phyloP scores from a whole-genome alignment of 2,113 vertebrate genomes.

The Lamprotornis superbus region DNA sequence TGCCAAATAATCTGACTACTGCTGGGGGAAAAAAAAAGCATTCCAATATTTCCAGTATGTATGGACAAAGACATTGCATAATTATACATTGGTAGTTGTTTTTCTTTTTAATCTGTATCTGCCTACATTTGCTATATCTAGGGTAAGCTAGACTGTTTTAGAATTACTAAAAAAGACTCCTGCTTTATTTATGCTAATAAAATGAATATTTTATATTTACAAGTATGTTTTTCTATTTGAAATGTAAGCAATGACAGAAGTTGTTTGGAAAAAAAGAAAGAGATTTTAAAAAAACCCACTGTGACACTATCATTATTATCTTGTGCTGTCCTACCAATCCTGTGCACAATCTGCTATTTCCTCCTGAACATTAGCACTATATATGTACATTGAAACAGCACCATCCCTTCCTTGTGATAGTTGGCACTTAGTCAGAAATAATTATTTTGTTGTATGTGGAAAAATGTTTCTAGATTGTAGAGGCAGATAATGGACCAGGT shows the following conservation, averaged over 20 bases:
- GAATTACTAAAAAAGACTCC: not conserved
- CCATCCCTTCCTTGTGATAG: not conserved
- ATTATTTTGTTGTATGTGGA: not conserved
- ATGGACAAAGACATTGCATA: not conserved
- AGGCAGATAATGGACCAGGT: not conserved
- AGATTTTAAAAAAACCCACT: not conserved
- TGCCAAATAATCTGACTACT: not conserved
- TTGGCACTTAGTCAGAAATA: not conserved
- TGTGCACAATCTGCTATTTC: not conserved
- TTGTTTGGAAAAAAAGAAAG: not conserved
- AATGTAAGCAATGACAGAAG: not conserved
- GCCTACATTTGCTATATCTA: not conserved
- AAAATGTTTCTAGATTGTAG: not conserved
- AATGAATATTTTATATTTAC: not conserved
- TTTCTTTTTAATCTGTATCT: not conserved
- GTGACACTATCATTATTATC: not conserved
- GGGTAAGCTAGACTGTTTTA: not conserved
- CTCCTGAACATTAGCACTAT: rapidly evolving
- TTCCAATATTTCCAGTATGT: not conserved
- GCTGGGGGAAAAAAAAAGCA: not conserved
- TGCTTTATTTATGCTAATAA: not conserved
- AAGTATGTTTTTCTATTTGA: not conserved
- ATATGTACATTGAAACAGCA: not conserved
- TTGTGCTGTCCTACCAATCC: not conserved
- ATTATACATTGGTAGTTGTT: rapidly evolving